These are phyloP conservation scores for Aspidoscelis tigris DNA, from an alignment of 2,113 vertebrate genomes.

Conservation along the genomic window DNA sequence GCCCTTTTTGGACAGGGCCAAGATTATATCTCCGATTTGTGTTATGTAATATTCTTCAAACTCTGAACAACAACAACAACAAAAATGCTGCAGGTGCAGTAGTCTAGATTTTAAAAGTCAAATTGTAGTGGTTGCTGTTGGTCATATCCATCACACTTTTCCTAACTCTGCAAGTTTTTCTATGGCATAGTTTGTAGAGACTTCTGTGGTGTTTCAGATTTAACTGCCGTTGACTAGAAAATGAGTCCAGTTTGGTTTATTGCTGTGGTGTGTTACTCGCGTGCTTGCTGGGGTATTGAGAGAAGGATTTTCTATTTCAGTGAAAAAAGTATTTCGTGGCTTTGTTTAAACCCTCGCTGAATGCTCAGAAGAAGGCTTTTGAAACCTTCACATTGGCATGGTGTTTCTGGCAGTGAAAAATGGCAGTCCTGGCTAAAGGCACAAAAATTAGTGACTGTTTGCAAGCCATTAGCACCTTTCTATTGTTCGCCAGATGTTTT, in stretches of 20 bases:
- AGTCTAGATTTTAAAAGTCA: neutral
- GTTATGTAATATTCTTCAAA: neutral
- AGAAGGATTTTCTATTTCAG: constrained; percentile 22
- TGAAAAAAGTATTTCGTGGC: constrained; percentile 56
- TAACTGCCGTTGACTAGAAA: constrained; percentile 23
- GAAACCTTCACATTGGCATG: constrained; percentile 37
- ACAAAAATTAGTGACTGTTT: constrained; percentile 48
- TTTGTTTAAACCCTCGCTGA: constrained; percentile 34
- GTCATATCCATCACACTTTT: neutral
- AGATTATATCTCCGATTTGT: neutral
- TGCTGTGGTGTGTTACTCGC: constrained; percentile 42
- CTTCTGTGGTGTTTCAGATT: constrained; percentile 2
- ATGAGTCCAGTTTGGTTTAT: constrained; percentile 44
- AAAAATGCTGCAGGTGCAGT: neutral
- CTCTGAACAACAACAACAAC: neutral
- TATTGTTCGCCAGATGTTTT: constrained; percentile 45
- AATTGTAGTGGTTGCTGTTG: neutral
- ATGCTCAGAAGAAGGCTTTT: constrained; percentile 39
- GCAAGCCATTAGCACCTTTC: constrained; percentile 47
- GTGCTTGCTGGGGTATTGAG: constrained; percentile 53
- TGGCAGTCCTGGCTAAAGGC: constrained; percentile 23
- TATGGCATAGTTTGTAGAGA: neutral
- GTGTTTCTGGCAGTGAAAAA: constrained; percentile 45
- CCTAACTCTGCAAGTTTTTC: neutral
- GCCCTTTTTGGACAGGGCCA: neutral